Evolutionary conservation across 2,113 vertebrate species (phyloP), one percentile per base, ranked within the genome.

Genomic region (Crotalus helleri): DNA sequence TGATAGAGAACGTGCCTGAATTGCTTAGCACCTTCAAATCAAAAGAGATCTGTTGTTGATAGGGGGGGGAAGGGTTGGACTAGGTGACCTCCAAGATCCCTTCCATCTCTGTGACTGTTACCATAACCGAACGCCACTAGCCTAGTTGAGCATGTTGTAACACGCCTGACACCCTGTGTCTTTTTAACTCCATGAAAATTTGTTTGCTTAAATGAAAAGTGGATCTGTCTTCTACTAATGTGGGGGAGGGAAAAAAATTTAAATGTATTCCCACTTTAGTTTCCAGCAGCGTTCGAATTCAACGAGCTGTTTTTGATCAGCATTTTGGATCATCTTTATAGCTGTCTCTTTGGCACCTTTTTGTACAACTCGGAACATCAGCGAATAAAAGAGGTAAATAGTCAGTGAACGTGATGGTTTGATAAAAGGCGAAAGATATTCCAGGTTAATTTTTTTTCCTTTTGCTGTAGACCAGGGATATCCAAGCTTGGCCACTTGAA

Each of bases 261-360:
- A 21, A 33, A 86, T 13, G 1, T 87, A 92, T 69, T 90, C 88
- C 96, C 95, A 86, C 92, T 88, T 74, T 95, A 99, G 99, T 99
- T 99, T 97, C 99, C 99, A 87, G 97, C 99, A 91, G 99, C 99
- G 2, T 99, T 99, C 95, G 99, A 99, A 96, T 99, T 99, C 96
- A 99, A 99, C 0, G 99, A 99, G 95, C 96, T 99, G 33, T 99
- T 99, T 97, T 97, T 99, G 95, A 97, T 99, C 95, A 99, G 98
- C 21, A 98, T 99, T 96, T 97, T 99, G 98, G 99, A 99, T 95
- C 99, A 99, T 95, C 98, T 99, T 24, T 99, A 99, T 97, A 99
- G 99, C 97, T 99, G 99, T 94, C 98, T 99, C 89, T 99, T 99
- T 93, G 99, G 99, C 53, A 99, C 99, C 19, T 99, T 99, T 97